phyloP scores from a whole-genome alignment of 2,113 vertebrate genomes.

The Neoarius graeffei region DNA sequence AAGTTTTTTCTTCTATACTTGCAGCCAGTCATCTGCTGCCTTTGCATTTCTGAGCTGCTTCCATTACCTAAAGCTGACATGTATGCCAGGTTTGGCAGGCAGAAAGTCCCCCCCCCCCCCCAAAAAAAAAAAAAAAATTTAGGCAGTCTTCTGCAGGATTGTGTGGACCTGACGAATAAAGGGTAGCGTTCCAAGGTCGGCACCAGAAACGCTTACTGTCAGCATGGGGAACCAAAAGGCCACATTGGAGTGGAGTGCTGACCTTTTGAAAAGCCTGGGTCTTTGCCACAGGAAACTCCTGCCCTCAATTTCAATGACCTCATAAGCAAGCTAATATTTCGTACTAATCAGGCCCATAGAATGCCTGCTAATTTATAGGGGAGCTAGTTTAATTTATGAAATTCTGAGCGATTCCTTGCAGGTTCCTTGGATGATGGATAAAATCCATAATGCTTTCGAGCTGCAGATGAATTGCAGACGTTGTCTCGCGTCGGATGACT shows the following conservation, averaged over 20 bases:
- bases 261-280: conserved; percentile 2
- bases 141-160: not conserved
- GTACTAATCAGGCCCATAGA: not conserved
- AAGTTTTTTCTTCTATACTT: not conserved
- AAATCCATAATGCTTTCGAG: not conserved
- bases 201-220: conserved; percentile 41
- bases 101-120: not conserved
- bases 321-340: conserved; percentile 17
- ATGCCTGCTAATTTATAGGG: not conserved
- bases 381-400: conserved; percentile 10
- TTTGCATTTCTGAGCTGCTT: conserved; percentile 16
- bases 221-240: conserved; percentile 32
- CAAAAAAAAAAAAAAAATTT: too few species aligned
- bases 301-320: conserved; percentile 13
- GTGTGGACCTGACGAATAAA: not conserved
- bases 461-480: conserved; percentile 8
- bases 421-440: not conserved
- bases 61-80: conserved; percentile 35
- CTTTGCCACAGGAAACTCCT: conserved; percentile 30
- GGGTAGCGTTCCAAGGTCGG: conserved; percentile 35
- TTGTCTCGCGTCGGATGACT: not conserved
- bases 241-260: not conserved
- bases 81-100: not conserved
- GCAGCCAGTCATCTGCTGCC: not conserved
- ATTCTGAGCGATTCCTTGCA: not conserved